Evolutionary conservation across 2,113 vertebrate genomes (phyloP).

Genomic region (Daboia siamensis): DNA sequence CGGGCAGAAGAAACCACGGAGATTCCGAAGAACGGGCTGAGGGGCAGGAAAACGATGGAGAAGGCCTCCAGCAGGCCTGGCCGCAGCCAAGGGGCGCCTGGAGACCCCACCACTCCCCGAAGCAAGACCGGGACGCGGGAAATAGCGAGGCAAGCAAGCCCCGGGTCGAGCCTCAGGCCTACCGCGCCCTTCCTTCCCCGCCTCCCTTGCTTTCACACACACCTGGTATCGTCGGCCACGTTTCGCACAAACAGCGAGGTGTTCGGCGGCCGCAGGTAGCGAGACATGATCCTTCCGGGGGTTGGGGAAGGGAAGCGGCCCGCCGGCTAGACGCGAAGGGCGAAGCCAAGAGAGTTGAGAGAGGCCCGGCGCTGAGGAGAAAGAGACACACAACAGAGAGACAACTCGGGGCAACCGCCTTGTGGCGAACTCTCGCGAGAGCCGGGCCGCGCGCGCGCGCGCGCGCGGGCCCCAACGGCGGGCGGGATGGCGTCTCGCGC

Average conservation of each 20-base stretch:
- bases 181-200: conserved; percentile 1
- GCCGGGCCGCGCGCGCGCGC: background rate
- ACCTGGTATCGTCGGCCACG: conserved; percentile 95
- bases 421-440: conserved; percentile 7
- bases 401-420: background rate
- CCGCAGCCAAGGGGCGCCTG: background rate
- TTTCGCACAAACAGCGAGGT: conserved; percentile 94
- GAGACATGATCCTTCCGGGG: conserved; percentile 71
- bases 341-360: background rate
- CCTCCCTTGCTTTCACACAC: conserved; percentile 55
- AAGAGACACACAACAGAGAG: too few species aligned
- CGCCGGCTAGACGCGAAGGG: conserved; percentile 4
- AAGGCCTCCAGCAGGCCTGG: background rate
- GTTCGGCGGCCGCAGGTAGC: conserved; percentile 90
- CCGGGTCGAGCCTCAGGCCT: too few species aligned
- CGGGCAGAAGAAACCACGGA: background rate
- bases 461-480: background rate
- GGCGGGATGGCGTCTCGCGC: background rate
- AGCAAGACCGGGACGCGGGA: conserved; percentile 28
- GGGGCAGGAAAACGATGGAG: background rate
- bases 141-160: conserved; percentile 45
- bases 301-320: background rate
- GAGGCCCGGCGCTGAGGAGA: background rate
- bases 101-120: too few species aligned
- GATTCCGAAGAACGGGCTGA: background rate